phyloP scores from a whole-genome alignment of 64 coral and sea anemone species.

The Catalaphyllia jardinei region DNA sequence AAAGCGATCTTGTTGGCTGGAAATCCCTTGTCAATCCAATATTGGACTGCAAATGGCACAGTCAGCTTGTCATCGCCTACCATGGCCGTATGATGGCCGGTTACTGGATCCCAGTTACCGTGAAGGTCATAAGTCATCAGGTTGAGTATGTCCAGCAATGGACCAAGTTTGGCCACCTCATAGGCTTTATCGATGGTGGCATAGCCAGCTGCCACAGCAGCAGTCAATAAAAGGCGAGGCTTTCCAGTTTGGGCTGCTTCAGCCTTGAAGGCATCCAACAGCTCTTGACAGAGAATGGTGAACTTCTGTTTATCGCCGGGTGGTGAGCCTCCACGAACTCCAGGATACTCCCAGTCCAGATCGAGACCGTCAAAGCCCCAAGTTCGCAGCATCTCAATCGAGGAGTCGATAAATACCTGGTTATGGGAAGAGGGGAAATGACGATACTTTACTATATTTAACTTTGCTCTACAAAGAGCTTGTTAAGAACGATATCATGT shows the following conservation, averaged over 20 bases:
- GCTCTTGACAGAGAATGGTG: constrained; percentile 64
- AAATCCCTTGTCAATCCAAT: constrained; percentile 73
- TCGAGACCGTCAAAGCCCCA: constrained; percentile 82
- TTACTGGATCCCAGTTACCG: constrained; percentile 65
- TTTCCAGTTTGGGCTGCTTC: constrained; percentile 36
- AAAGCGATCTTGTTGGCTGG: constrained; percentile 59
- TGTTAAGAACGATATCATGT: no score
- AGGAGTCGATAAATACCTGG: constrained; percentile 71
- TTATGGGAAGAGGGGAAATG: neutral
- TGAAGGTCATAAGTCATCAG: constrained; percentile 85
- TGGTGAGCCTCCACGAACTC: constrained; percentile 48
- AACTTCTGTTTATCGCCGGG: constrained; percentile 70
- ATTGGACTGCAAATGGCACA: constrained; percentile 41
- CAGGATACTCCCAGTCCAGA: constrained; percentile 85
- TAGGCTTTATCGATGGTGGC: constrained; percentile 67
- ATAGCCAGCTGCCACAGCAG: constrained; percentile 71
- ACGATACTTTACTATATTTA: neutral
- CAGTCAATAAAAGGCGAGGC: constrained; percentile 72
- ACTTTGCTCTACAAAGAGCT: no score
- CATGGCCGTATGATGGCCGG: constrained; percentile 79
- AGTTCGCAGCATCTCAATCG: constrained; percentile 43
- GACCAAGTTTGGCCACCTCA: constrained; percentile 22
- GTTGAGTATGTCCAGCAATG: constrained; percentile 47
- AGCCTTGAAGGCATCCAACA: constrained; percentile 63
- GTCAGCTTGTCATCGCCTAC: constrained; percentile 59